Base-by-base conservation (phyloP, 2,113 vertebrate species). In the Charina bottae region DNA sequence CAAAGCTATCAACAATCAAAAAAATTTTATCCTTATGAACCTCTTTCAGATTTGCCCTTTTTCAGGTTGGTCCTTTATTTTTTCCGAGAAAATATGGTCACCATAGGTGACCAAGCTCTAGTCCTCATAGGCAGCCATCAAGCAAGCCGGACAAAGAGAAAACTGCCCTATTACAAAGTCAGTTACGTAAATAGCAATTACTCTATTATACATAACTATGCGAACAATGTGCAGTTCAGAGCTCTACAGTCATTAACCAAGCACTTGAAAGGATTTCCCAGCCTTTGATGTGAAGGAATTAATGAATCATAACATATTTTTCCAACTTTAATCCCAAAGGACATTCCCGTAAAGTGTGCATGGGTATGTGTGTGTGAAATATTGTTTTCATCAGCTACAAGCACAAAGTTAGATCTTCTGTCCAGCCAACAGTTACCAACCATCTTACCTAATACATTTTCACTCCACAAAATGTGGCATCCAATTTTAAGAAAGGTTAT, bases 181-280 rank as follows among this genome's bases (percentile, higher is more conserved):
- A 83, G 33, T 93, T 92, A 93, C 56, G 33, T 90, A 93, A 93
- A 60, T 64, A 78, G 85, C 72, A 88, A 93, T 91, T 56, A 85
- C 85, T 72, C 87, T 89, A 56, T 86, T 72, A 72, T 72, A 55
- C 12, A 6, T 23, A 89, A 89, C 56, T 90, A 92, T 62, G 56
- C 46, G 28, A 87, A 62, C 56, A 46, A 87, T 78, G 68, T 28
- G 55, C 62, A 8, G 23, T 53, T 24, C 15, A 33, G 53, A 93
- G 62, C 56, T 62, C 37, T 59, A 49, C 26, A 9, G 42, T 54
- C 33, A 60, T 89, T 78, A 78, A 54, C 3, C 2, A 11, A 72
- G 23, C 7, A 37, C 60, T 89, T 72, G 2, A 13, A 93, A 93
- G 84, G 83, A n/a, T 83, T 83, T 21, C 89, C 33, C n/a, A 11